phyloP scores from a whole-genome alignment of 2,797 vertebrate species.

The Mionectes olivaceus region DNA sequence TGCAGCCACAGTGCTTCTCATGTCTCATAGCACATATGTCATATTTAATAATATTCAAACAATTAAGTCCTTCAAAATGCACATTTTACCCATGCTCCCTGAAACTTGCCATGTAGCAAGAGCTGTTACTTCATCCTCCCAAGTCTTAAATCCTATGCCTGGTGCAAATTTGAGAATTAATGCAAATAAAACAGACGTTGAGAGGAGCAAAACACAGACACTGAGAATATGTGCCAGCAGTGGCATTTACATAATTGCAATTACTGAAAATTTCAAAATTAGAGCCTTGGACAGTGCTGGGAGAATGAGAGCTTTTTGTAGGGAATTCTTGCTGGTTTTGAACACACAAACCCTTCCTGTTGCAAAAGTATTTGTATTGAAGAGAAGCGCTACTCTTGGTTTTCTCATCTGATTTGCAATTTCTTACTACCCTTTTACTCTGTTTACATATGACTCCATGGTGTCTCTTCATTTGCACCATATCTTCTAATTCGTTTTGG shows the following conservation, averaged over 20 bases:
- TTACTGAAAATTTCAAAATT: background rate
- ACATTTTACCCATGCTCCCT: background rate
- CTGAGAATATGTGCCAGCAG: background rate
- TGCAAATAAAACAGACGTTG: background rate
- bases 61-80: background rate
- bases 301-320: background rate
- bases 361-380: background rate
- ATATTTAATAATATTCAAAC: background rate
- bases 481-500: background rate
- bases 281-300: background rate
- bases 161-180: background rate
- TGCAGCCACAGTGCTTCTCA: background rate
- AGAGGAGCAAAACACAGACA: background rate
- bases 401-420: background rate
- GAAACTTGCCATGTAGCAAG: background rate
- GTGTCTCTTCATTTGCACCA: background rate
- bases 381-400: background rate
- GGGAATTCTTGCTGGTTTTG: background rate
- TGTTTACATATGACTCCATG: background rate
- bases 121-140: background rate
- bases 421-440: background rate
- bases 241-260: slow-evolving; percentile 7
- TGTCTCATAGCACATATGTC: background rate
- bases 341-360: background rate
- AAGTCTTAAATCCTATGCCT: background rate